Base-by-base conservation (phyloP, 1,140 invertebrate species). In the Dinothrombium tinctorium region DNA sequence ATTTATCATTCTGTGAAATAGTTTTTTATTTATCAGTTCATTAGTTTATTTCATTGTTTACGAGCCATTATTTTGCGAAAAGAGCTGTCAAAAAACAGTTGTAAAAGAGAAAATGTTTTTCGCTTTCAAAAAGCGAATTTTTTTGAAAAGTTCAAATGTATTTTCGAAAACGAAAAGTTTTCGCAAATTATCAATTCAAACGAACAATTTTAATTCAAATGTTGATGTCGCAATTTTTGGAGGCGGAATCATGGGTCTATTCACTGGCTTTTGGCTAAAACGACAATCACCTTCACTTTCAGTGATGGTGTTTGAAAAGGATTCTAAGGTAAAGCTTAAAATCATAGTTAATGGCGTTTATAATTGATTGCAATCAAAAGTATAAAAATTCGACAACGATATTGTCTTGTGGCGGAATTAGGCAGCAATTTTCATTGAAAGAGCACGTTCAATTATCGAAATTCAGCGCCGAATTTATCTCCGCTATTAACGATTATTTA, bases 381-480 rank as follows among this genome's bases (percentile, higher is more conserved):
- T 90, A 84, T 55, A 60, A 69, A 20, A 59, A 66, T 50, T 67
- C 69, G 15, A 75, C 82, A 9, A 75, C 77, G 4, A 68, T 71
- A 40, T 57, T 86, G 44, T 86, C 83, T 3, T 67, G 72, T 23
- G 84, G 84, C 41, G 78, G 78, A 2, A 58, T 96, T 35, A 66
- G 81, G 23, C 87, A 92, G 54, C 90, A 98, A 56, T 98, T 90
- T 63, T 81, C 83, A 3, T 52, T 89, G 2, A 69, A 73, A 43
- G 90, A 98, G 64, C 94, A 95, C 61, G 78, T 96, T 39, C 61
- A 79, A 54, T 76, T 98, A 68, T 82, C 87, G 0, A 53, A 89
- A 45, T 90, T 71, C 63, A 73, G 75, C 28, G 71, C 79, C 22
- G 76, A 96, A 35, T 99, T 98, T 62, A 56, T 98, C 24, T 65